These are phyloP conservation scores for Anguilla pacifica DNA, from an alignment of 2,797 vertebrate species.

Conservation along the genomic window DNA sequence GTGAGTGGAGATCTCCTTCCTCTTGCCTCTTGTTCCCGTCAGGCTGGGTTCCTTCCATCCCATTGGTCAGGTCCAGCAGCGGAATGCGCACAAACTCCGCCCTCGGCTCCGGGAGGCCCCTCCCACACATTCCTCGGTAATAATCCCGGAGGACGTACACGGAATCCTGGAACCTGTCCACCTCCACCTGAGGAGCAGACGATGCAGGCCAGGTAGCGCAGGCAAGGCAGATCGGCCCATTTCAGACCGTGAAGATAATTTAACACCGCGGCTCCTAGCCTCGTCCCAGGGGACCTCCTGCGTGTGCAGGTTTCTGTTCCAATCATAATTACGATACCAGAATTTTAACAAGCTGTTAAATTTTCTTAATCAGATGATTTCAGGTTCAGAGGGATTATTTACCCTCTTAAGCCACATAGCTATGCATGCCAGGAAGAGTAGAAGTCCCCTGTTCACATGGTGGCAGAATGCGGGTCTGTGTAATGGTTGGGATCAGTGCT, in stretches of 20 bases:
- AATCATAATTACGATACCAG: too few relatives aligned
- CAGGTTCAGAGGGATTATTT: too few relatives aligned
- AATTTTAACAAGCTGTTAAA: too few relatives aligned
- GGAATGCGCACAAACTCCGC: slow-evolving; percentile 67
- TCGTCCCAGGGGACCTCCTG: too few relatives aligned
- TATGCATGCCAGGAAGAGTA: too few relatives aligned
- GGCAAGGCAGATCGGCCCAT: background rate
- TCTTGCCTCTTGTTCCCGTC: slow-evolving; percentile 33
- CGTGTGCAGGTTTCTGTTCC: too few relatives aligned
- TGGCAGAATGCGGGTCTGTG: too few relatives aligned
- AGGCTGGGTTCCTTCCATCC: slow-evolving; percentile 34
- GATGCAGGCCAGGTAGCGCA: background rate
- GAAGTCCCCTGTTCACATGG: too few relatives aligned
- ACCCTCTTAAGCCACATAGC: too few relatives aligned
- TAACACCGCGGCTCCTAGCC: background rate
- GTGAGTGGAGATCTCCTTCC: background rate
- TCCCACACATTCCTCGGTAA: slow-evolving; percentile 77
- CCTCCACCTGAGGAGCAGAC: slow-evolving; percentile 74
- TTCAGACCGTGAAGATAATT: slow-evolving; percentile 27
- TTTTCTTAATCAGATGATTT: too few relatives aligned
- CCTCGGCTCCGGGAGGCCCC: slow-evolving; percentile 57
- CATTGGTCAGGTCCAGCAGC: slow-evolving; percentile 63
- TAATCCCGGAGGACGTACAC: slow-evolving; percentile 80
- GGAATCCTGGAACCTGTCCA: slow-evolving; percentile 85
- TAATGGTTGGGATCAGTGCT: too few relatives aligned